These are phyloP conservation scores for Labeo rohita DNA, from an alignment of 2,113 vertebrate genomes.

Conservation along the genomic window DNA sequence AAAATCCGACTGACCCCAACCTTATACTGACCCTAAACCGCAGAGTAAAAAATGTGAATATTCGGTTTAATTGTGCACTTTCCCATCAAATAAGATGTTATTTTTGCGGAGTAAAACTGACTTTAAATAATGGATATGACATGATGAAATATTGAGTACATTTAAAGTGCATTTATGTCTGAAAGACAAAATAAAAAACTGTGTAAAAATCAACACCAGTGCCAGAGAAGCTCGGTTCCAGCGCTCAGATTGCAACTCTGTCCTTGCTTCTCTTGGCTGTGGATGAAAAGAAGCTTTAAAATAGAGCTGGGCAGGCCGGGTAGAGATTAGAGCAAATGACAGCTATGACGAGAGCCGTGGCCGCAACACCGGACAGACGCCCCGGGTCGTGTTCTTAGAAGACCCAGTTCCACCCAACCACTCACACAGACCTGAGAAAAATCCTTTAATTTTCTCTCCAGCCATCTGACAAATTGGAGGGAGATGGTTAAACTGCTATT, in stretches of 20 bases:
- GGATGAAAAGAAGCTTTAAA: slow-evolving; percentile 64
- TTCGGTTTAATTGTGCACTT: background rate
- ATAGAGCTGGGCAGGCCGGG: slow-evolving; percentile 58
- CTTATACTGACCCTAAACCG: background rate
- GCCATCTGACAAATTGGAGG: slow-evolving; percentile 61
- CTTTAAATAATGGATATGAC: background rate
- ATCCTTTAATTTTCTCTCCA: slow-evolving; percentile 62
- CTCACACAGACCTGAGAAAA: slow-evolving; percentile 63
- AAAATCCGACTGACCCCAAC: background rate
- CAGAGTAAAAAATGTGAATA: background rate
- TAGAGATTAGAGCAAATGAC: slow-evolving; percentile 68
- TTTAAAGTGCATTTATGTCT: background rate
- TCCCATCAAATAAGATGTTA: background rate
- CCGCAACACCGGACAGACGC: slow-evolving; percentile 54
- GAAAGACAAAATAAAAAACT: background rate
- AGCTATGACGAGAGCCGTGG: slow-evolving; percentile 66
- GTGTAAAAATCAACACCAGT: background rate
- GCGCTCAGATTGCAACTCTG: slow-evolving; percentile 15
- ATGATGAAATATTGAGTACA: background rate
- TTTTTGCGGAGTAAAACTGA: background rate
- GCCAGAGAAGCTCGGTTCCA: background rate
- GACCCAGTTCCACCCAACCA: slow-evolving; percentile 51
- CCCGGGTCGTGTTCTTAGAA: slow-evolving; percentile 17
- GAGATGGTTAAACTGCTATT: slow-evolving; percentile 65
- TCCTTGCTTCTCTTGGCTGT: slow-evolving; percentile 60